A percentile compares a stretch with the other conserved stretches of the same genome.
These are phyloP conservation scores for Uropetala carovei DNA, from an alignment of 2,888 invertebrate species.

Conservation along the genomic window DNA sequence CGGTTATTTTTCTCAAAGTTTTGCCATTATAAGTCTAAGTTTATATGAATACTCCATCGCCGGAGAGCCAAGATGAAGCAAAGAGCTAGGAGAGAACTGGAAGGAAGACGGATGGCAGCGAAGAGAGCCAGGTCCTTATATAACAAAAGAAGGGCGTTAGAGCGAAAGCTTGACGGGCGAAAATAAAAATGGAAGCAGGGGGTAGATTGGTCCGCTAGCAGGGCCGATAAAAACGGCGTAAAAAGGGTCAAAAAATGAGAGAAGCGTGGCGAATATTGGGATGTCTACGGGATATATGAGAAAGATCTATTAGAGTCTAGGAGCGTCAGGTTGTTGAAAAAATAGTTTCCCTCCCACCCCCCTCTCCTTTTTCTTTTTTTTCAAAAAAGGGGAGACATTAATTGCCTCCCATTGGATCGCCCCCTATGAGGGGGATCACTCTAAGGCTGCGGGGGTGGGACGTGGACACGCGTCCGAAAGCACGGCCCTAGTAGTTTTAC, in stretches of 20 bases:
- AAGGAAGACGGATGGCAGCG: not conserved
- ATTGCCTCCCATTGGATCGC: not conserved
- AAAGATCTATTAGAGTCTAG: not conserved
- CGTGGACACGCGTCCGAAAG: not conserved
- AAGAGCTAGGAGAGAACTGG: not conserved
- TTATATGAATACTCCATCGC: too few relatives aligned
- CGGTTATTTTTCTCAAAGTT: too few relatives aligned
- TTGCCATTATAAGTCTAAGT: too few relatives aligned
- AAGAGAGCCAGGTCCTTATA: too few relatives aligned
- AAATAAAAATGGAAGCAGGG: slow-evolving; percentile 29
- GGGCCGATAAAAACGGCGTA: slow-evolving; percentile 2
- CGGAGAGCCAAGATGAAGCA: too few relatives aligned
- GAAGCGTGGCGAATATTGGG: slow-evolving; percentile 7
- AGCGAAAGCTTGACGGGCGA: not conserved
- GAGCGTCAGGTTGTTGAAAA: not conserved
- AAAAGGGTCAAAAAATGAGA: not conserved
- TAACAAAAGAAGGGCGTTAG: not conserved
- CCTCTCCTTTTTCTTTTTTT: not conserved
- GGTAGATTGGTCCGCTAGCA: not conserved
- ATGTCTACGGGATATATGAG: slow-evolving; percentile 18
- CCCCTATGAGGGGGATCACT: not conserved
- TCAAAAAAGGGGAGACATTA: not conserved
- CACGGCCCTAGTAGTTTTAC: not conserved
- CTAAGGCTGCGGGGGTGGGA: not conserved
- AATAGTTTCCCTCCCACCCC: not conserved